Evolutionary conservation across 2,113 vertebrate species (phyloP), one percentile per base, ranked within the genome.

Genomic region (Micromys minutus): DNA sequence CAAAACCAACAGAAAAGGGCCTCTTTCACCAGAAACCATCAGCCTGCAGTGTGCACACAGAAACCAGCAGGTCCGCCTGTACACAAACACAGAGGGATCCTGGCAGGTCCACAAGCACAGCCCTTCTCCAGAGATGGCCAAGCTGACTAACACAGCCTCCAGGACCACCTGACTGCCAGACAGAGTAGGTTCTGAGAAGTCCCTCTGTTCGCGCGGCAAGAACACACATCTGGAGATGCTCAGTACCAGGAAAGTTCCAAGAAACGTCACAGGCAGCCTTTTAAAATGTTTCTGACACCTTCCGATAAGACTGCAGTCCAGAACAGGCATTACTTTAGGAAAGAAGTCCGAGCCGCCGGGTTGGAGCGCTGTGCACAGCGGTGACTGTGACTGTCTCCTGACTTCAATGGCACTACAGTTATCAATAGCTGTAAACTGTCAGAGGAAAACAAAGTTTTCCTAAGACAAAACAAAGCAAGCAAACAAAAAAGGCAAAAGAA

Each of bases 391-490:
- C 63, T 26, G 69, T 79, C 34, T 89, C 81, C 19, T 74, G 36
- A 74, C 59, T 65, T 77, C 26, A 57, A 57, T 10, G 47, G 57
- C 47, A 67, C 59, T 4, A 10, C 45, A 39, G 47, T 95, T 88
- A 81, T 21, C 83, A 88, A 92, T 89, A 91, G 17, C 72, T 77
- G 63, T 21, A 42, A 83, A 92, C 77, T 42, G 52, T 72, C 52
- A 36, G 34, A 95, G 50, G 47, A 89, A 63, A 77, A 85, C 83
- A 45, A 76, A 81, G 13, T 89, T 69, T 90, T 91, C 86, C 79
- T 91, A 80, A 91, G 93, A 86, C 10, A 45, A 89, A 77, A 13
- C 13, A 39, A 50, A 17, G 69, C 5, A 57, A 80, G 59, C 12
- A 69, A 63, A 9, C 12, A 16, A n/a, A n/a, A 36, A 36, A 36